Base-by-base conservation (phyloP, 2,797 vertebrate species). In the Esox masquinongy region DNA sequence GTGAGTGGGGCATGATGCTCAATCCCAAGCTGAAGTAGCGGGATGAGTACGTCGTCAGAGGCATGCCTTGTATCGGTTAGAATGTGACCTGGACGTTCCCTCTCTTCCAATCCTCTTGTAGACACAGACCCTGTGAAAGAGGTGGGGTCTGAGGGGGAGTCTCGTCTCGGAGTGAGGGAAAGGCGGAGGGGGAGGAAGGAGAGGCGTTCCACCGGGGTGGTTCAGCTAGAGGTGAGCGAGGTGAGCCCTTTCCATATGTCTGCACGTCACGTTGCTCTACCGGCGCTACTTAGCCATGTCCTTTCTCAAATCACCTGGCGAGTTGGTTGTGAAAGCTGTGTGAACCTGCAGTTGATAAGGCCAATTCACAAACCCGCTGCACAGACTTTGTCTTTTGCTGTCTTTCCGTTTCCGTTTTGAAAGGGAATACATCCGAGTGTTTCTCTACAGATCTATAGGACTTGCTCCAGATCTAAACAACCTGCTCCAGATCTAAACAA, bases 181-280 rank as follows among this genome's bases (percentile, higher is more conserved):
- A 83, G 82, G 2, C 87, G 91, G 80, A 90, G 77, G 88, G 79
- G 1, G 1, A 90, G 93, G 86, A 95, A 68, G 81, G 95, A 95
- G 78, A 87, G 94, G 64, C 90, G 95, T 75, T 93, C 94, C 49
- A 94, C 93, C 0, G 95, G 95, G 0, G 88, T 95, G 39, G 82
- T 92, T 59, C 85, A 89, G 29, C 76, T 12, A 79, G 92, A 94
- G 83, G 93, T 94, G 74, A 86, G 82, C 50, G 66, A 2, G 24
- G 0, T 47, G 3, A 3, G 8, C 12, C n/a, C 59, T 70, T 59
- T 22, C 9, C 2, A 22, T n/a, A 56, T 56, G n/a, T 22, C 39
- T 3, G 29, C 29, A 39, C 5, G 36, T 53, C 51, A n/a, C n/a
- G n/a, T 6, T 53, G 2, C 8, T 53, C 5, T n/a, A 8, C 50